These are phyloP conservation scores for Gephyroberyx darwinii DNA, from an alignment of 2,797 vertebrate genomes.

Conservation along the genomic window DNA sequence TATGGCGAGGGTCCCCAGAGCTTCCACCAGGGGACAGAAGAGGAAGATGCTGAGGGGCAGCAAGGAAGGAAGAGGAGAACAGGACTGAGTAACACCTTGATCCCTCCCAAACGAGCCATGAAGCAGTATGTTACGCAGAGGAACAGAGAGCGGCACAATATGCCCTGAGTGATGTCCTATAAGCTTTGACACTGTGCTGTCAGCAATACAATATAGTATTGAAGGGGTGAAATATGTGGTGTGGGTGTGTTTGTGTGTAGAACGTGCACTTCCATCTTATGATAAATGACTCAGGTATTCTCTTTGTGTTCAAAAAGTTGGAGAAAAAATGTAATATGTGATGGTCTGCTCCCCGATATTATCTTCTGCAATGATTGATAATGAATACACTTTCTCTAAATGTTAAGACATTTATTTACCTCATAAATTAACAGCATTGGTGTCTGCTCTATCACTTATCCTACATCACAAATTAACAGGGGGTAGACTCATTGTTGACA, in stretches of 20 bases:
- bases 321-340: not conserved
- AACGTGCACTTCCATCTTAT: not conserved
- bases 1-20: slow-evolving; percentile 20
- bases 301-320: not conserved
- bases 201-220: slow-evolving; percentile 11
- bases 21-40: slow-evolving; percentile 31
- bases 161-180: slow-evolving; percentile 64
- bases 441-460: slow-evolving; percentile 59
- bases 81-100: slow-evolving; percentile 81
- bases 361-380: slow-evolving; percentile 19
- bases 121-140: slow-evolving; percentile 78
- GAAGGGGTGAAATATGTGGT: not conserved
- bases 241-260: not conserved
- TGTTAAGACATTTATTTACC: slow-evolving; percentile 78
- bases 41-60: slow-evolving; percentile 55
- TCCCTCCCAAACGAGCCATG: slow-evolving; percentile 83
- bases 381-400: slow-evolving; percentile 46
- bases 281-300: slow-evolving; percentile 4
- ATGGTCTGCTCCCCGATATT: not conserved
- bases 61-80: slow-evolving; percentile 77
- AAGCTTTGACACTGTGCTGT: slow-evolving; percentile 4
- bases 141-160: slow-evolving; percentile 69
- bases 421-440: slow-evolving; percentile 55
- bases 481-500: slow-evolving; percentile 47
- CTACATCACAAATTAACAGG: slow-evolving; percentile 45